Conservation (phyloP, 2,888 invertebrate genomes). For the Mythimna pallens region DNA sequence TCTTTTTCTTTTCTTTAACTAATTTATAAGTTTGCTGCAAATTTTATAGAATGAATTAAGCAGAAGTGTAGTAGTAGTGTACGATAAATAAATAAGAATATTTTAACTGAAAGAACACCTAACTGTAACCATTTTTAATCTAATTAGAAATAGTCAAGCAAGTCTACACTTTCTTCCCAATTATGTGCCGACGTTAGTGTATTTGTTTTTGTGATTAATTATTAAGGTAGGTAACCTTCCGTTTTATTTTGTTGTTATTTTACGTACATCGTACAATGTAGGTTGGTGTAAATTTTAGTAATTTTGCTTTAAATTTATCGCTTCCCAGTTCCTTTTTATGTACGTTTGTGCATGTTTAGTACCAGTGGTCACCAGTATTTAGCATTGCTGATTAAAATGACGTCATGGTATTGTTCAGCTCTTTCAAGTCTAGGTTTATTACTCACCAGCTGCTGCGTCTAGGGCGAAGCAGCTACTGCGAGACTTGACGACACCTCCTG, state of each 20-base stretch:
- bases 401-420: constrained; percentile 27
- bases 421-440: constrained; percentile 22
- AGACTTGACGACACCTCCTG: constrained; percentile 86
- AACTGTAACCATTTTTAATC: not conserved
- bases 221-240: not conserved
- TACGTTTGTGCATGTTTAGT: constrained; percentile 10
- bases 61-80: not conserved
- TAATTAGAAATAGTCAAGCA: constrained; percentile 17
- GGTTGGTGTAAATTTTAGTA: not conserved
- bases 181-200: not conserved
- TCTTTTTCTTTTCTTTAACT: too few species aligned
- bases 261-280: not conserved
- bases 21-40: too few species aligned
- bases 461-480: constrained; percentile 88
- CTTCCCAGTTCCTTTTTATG: not conserved
- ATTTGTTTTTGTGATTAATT: constrained; percentile 19
- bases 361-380: constrained; percentile 1
- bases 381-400: constrained; percentile 15
- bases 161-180: constrained; percentile 17
- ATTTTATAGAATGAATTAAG: not conserved
- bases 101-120: not conserved
- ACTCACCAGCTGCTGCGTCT: constrained; percentile 85
- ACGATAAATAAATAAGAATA: not conserved
- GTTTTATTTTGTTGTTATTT: constrained; percentile 4
- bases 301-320: constrained; percentile 2